Evolutionary conservation across 2,113 vertebrate genomes (phyloP).

Genomic region (Muntiacus muntjak): DNA sequence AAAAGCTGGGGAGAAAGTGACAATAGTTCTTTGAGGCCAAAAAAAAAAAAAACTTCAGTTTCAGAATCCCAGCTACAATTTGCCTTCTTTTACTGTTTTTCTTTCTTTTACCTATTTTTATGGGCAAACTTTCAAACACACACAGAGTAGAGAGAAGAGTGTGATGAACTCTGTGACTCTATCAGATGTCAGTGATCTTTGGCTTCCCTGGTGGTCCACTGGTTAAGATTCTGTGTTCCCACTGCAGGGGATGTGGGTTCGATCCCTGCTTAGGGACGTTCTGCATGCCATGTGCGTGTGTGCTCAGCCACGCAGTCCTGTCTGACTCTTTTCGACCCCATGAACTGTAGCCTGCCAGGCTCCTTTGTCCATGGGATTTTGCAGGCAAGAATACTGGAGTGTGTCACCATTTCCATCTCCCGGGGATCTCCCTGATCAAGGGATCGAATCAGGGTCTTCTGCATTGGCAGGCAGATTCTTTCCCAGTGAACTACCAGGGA

Average conservation of each 20-base stretch:
- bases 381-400: background rate
- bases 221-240: background rate
- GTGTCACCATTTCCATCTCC: background rate
- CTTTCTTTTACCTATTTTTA: background rate
- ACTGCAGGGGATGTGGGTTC: background rate
- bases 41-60: background rate
- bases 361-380: background rate
- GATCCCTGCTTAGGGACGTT: background rate
- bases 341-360: background rate
- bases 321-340: background rate
- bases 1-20: background rate
- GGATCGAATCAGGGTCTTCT: background rate
- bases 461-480: background rate
- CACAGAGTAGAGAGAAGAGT: background rate
- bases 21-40: background rate
- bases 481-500: background rate
- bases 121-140: background rate
- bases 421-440: background rate
- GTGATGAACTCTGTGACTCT: fast-evolving
- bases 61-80: background rate
- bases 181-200: background rate
- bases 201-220: background rate
- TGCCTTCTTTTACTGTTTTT: background rate
- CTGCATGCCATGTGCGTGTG: background rate
- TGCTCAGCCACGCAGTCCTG: background rate